Base-by-base conservation (phyloP, 1,140 invertebrate genomes). In the Zaprionus tsacasi region DNA sequence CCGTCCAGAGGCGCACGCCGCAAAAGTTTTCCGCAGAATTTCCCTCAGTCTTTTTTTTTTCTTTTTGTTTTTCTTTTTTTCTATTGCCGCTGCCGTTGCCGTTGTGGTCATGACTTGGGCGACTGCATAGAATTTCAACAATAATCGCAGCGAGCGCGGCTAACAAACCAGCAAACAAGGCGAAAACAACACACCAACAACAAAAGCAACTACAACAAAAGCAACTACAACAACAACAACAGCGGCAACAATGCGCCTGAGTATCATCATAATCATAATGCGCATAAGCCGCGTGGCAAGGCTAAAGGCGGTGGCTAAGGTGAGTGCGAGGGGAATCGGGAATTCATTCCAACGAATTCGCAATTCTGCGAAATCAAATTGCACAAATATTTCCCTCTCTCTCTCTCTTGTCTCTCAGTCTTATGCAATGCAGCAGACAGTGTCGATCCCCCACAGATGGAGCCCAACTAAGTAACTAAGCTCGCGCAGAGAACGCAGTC, bases 341-440 rank as follows among this genome's bases (percentile, higher is more conserved):
- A 83, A 88, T 88, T 88, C 81, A 88, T 91, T 91, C 88, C 88
- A 91, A 69, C 76, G 88, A 91, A 91, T 88, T 91, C 89, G 70
- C 88, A 91, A 91, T 91, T 91, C 88, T 80, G 76, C 88, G 88
- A 91, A 91, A 91, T 91, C 78, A 91, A 91, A 91, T 91, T 91
- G 88, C 88, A 91, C 78, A 91, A 91, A 91, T 91, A 90, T 89
- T 89, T 88, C 81, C 76, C 81, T 88, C 50, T 64, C 35, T 38
- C 61, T 50, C 35, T 57, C n/a, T 43, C 40, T 48, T 48, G n/a
- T 50, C 55, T 50, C 45, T 50, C 6, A 30, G 27, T 30, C 27
- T 25, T 30, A 27, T 88, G 85, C 85, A 89, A 89, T 88, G 78
- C 85, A 88, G 48, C 65, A 50, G 58, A 61, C 45, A 48, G 56